Evolutionary conservation across 2,113 vertebrate genomes (phyloP).

Genomic region (Campylomormyrus tamandua): DNA sequence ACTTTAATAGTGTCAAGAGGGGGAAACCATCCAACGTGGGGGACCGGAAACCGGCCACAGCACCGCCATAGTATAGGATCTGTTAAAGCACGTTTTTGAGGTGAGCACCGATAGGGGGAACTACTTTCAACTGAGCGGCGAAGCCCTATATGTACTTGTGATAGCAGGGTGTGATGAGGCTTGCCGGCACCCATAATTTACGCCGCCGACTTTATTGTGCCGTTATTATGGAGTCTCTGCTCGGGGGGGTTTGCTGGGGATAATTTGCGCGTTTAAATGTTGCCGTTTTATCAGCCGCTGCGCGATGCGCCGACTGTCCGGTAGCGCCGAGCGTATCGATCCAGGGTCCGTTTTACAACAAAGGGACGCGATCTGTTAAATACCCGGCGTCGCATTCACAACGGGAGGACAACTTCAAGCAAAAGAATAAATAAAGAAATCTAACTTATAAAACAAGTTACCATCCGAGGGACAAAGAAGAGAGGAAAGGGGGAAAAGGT

Average conservation of each 20-base stretch:
- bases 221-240: neutral
- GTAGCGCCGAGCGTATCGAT: neutral
- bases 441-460: conserved; percentile 32
- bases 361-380: neutral
- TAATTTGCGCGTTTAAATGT: neutral
- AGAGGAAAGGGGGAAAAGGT: conserved; percentile 27
- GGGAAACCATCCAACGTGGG: neutral
- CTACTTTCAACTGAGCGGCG: conserved; percentile 32
- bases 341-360: conserved; percentile 9
- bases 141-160: conserved; percentile 28
- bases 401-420: conserved; percentile 33
- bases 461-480: conserved; percentile 29
- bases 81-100: neutral
- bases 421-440: conserved; percentile 39
- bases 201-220: conserved; percentile 13
- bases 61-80: neutral
- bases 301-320: neutral
- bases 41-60: neutral
- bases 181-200: conserved; percentile 17
- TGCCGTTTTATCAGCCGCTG: neutral
- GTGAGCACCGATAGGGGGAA: conserved; percentile 17
- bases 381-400: conserved; percentile 6
- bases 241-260: neutral
- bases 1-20: neutral
- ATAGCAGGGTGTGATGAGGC: conserved; percentile 27